Percentiles rank a stretch among this genome's conserved stretches.
Conservation (phyloP, 1,140 invertebrate species). For the Maconellicoccus hirsutus region DNA sequence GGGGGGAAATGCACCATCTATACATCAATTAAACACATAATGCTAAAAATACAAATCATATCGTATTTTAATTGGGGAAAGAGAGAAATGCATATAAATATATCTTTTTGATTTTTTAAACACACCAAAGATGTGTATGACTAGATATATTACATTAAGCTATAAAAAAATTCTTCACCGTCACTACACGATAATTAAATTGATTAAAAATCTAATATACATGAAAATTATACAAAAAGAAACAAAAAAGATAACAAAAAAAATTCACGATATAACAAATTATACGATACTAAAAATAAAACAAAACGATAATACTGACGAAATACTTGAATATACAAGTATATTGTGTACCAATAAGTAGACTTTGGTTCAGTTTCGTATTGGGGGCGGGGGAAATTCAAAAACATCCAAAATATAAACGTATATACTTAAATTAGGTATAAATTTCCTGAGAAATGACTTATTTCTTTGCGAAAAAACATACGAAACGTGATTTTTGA, state of each 20-base stretch:
- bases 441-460: neutral
- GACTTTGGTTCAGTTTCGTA: neutral
- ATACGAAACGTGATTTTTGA: no score
- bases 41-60: no score
- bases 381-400: neutral
- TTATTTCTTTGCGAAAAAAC: neutral
- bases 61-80: no score
- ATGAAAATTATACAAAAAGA: neutral
- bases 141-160: conserved; percentile 4
- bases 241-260: neutral
- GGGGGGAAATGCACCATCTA: no score
- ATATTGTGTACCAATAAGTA: neutral
- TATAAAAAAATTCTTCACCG: neutral
- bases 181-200: neutral
- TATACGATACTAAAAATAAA: neutral
- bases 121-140: conserved; percentile 1
- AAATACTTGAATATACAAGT: neutral
- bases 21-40: no score
- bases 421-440: neutral
- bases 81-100: neutral
- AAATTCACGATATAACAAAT: neutral
- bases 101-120: conserved; percentile 6
- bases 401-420: neutral
- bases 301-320: conserved; percentile 9
- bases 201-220: neutral